Conservation (phyloP, 2,113 vertebrate species). For the Indri indri region DNA sequence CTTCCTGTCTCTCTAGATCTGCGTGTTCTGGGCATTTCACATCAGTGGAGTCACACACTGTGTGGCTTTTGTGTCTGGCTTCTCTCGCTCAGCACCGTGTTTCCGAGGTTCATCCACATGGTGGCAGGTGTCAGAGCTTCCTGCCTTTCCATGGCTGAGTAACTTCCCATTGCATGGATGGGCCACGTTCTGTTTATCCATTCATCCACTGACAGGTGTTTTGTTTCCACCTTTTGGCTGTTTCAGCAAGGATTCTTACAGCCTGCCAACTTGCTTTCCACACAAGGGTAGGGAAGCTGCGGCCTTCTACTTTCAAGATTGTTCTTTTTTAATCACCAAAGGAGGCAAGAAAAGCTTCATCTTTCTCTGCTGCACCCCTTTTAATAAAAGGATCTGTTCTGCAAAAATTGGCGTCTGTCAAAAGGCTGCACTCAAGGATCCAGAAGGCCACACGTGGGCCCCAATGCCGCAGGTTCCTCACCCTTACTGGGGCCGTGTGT, state of each 20-base stretch:
- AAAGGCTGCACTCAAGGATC: no score
- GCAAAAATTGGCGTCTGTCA: no score
- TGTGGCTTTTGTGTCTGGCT: neutral
- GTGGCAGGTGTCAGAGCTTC: rapidly evolving
- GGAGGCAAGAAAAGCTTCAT: no score
- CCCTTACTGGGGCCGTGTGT: neutral
- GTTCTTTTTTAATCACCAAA: neutral
- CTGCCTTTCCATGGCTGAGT: neutral
- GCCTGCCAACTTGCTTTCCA: neutral
- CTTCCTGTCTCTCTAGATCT: neutral
- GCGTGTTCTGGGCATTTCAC: neutral
- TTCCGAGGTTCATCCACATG: neutral
- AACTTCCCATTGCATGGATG: no score
- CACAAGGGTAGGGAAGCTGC: no score
- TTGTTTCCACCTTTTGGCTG: neutral
- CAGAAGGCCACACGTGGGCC: no score
- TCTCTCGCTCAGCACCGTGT: neutral
- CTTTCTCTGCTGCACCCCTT: no score
- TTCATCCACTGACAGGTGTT: neutral
- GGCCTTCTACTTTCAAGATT: neutral
- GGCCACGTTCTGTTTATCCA: neutral
- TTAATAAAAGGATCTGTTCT: no score
- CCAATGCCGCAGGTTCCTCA: no score
- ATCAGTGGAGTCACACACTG: neutral
- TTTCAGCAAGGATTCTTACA: neutral